These are phyloP conservation scores for Gobiocypris rarus DNA, from an alignment of 2,113 vertebrate genomes.

Conservation along the genomic window DNA sequence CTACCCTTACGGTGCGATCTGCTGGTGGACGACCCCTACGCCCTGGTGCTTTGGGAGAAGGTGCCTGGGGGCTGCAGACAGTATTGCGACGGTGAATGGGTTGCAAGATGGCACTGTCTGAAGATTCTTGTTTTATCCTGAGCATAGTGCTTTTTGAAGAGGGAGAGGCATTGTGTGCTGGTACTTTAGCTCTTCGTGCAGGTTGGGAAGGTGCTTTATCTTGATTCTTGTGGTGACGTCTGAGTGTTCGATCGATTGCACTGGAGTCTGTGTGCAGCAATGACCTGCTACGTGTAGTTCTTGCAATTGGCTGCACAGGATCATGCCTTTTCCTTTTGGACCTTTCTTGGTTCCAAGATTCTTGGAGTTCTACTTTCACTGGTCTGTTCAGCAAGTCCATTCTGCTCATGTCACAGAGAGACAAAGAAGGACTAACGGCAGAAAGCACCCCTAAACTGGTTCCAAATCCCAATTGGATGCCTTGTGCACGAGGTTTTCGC, in stretches of 20 bases:
- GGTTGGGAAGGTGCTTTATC: slow-evolving; percentile 63
- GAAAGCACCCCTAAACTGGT: slow-evolving; percentile 47
- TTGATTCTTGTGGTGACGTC: slow-evolving; percentile 25
- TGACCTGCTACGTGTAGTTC: slow-evolving; percentile 73
- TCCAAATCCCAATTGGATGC: slow-evolving; percentile 48
- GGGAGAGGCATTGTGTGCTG: slow-evolving; percentile 14
- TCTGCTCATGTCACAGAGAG: slow-evolving; percentile 72
- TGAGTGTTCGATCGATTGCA: neutral
- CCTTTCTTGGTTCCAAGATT: slow-evolving; percentile 40
- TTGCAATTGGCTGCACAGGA: slow-evolving; percentile 62
- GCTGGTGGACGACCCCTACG: slow-evolving; percentile 50
- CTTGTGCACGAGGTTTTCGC: slow-evolving; percentile 68
- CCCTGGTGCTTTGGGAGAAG: slow-evolving; percentile 35
- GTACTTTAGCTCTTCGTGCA: slow-evolving; percentile 51
- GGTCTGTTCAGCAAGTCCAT: slow-evolving; percentile 65
- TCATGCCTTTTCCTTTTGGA: slow-evolving; percentile 56
- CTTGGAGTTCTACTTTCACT: slow-evolving; percentile 63
- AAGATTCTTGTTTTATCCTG: slow-evolving; percentile 71
- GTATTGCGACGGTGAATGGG: slow-evolving; percentile 10
- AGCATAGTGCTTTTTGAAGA: slow-evolving; percentile 54
- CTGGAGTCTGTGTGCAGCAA: slow-evolving; percentile 58
- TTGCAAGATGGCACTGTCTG: slow-evolving; percentile 65
- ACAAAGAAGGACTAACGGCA: slow-evolving; percentile 62
- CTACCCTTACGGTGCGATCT: slow-evolving; percentile 37
- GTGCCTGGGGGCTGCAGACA: neutral